phyloP scores from a whole-genome alignment of 1,140 invertebrate species.

The Uloborus diversus region DNA sequence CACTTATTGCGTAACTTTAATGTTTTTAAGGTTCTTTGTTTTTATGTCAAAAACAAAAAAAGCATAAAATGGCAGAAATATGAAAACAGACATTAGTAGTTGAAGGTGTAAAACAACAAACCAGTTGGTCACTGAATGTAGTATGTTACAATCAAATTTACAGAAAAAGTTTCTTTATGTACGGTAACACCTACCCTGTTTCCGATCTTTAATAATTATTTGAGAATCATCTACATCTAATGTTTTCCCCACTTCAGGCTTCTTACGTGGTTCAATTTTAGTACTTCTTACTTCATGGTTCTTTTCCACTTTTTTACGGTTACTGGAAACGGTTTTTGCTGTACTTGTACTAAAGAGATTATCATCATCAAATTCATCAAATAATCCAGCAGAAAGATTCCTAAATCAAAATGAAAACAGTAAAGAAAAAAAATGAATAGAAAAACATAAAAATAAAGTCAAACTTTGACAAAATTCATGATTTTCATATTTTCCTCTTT shows the following conservation, averaged over 20 bases:
- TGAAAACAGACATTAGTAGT: too few species aligned
- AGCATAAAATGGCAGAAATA: too few species aligned
- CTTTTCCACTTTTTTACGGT: background rate
- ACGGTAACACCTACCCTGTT: background rate
- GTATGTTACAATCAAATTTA: background rate
- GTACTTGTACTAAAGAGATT: conserved; percentile 20
- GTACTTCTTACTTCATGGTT: conserved; percentile 1
- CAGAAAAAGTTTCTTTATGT: background rate
- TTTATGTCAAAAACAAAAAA: too few species aligned
- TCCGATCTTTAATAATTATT: conserved; percentile 42
- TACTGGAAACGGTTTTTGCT: conserved; percentile 15
- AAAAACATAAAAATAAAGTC: too few species aligned
- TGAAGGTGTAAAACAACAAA: too few species aligned
- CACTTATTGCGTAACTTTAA: too few species aligned
- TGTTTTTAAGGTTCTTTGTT: too few species aligned
- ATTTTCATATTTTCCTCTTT: too few species aligned
- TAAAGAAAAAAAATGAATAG: background rate
- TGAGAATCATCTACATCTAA: conserved; percentile 40
- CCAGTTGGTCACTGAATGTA: too few species aligned
- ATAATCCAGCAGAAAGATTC: conserved; percentile 10
- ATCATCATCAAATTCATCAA: conserved; percentile 51
- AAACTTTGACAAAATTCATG: too few species aligned
- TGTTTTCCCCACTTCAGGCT: background rate
- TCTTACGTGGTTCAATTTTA: background rate
- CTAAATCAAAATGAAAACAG: conserved; percentile 9